Evolutionary conservation across 2,113 vertebrate genomes (phyloP), one percentile per base, ranked within the genome.

Genomic region (Oryzias woworae): DNA sequence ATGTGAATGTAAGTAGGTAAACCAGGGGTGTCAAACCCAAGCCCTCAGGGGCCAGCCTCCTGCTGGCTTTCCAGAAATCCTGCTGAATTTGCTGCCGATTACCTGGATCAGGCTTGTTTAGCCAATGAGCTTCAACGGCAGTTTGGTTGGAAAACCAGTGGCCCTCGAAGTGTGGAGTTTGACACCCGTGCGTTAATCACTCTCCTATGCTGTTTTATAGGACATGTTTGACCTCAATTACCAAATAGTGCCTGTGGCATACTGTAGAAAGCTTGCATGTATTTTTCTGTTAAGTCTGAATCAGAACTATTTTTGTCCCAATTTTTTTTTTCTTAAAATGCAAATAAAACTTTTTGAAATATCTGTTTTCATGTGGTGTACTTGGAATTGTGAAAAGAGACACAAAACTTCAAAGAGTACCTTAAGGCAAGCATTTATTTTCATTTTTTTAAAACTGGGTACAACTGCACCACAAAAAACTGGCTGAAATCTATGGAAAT

Each of bases 341-440:
- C 50, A 76, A 88, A 83, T 75, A 84, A 86, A 74, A 69, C 85
- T 87, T 87, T 85, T 89, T 78, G 58, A 18, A 59, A 13, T 75
- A 72, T 53, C 15, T 42, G 10, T 20, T 42, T 66, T 68, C 48
- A 17, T 72, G 77, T 57, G 23, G 58, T 17, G 62, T 2, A 0
- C n/a, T 31, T 47, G 5, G 15, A 23, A 51, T 58, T 28, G 15
- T 28, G 41, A 73, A 13, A 68, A 66, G 24, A 64, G 53, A 28
- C 53, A 52, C 53, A 76, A 31, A 26, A 62, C 18, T 68, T 58
- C 71, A 85, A 69, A 71, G 52, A 0, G 51, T 66, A 88, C 82
- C 84, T 84, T 92, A 95, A 95, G 93, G 94, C 94, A 95, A 92
- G 92, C 90, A 89, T 92, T 94, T 92, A 94, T 94, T 94, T 86